phyloP scores from a whole-genome alignment of 2,797 vertebrate species.

The Falco biarmicus region DNA sequence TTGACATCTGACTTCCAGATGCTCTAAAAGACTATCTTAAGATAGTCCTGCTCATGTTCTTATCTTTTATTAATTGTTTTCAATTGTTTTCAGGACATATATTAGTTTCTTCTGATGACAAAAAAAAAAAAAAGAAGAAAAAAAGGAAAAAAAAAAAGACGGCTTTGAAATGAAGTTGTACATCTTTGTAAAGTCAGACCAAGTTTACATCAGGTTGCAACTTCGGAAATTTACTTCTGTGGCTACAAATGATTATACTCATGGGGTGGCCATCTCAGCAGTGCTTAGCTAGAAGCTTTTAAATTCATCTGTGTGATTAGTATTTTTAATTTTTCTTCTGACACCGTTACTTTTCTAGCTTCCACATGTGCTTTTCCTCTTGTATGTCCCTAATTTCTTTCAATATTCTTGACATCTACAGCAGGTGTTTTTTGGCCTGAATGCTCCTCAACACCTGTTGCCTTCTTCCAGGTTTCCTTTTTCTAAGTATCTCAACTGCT shows the following conservation, averaged over 20 bases:
- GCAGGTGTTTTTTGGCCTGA: conserved; percentile 17
- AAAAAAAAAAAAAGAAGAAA: background rate
- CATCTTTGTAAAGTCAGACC: background rate
- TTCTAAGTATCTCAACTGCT: background rate
- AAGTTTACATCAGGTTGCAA: background rate
- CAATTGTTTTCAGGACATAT: background rate
- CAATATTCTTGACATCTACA: conserved; percentile 32
- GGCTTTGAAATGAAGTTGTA: background rate
- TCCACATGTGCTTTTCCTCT: background rate
- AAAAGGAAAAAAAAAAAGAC: background rate
- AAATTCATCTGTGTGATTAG: background rate
- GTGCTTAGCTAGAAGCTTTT: background rate
- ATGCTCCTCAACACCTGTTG: background rate
- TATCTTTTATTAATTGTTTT: background rate
- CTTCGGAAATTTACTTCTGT: background rate
- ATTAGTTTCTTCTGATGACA: background rate
- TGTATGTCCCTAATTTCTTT: conserved; percentile 2
- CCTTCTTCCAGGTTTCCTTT: background rate
- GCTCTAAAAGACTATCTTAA: background rate
- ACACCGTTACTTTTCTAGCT: background rate
- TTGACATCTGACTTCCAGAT: conserved; percentile 10
- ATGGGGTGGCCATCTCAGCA: background rate
- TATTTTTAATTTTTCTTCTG: background rate
- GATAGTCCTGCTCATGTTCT: background rate
- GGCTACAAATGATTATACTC: background rate